These are phyloP conservation scores for Tragelaphus eurycerus DNA, from an alignment of 2,797 vertebrate species.

Conservation along the genomic window DNA sequence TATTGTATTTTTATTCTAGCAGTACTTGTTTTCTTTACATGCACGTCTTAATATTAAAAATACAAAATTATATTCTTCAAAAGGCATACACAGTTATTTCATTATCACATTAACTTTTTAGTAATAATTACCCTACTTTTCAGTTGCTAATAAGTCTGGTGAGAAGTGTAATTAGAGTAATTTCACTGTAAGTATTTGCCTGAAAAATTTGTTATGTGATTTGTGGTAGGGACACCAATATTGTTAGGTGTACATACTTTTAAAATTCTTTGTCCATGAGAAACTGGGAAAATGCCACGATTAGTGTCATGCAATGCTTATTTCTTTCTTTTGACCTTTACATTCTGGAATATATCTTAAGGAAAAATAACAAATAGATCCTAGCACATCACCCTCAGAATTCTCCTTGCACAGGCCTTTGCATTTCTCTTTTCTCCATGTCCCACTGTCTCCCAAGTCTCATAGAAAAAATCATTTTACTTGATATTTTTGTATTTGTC, in stretches of 20 bases:
- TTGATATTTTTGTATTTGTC: conserved; percentile 20
- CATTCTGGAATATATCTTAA: conserved; percentile 10
- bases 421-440: not conserved
- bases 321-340: conserved; percentile 26
- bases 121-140: not conserved
- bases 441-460: not conserved
- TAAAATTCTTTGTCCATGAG: not conserved
- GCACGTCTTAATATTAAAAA: not conserved
- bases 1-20: not conserved
- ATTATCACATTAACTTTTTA: not conserved
- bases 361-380: not conserved
- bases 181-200: conserved; percentile 33
- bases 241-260: not conserved
- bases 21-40: not conserved
- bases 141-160: not conserved
- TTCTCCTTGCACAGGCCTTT: not conserved
- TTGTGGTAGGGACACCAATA: not conserved
- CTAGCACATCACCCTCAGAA: not conserved
- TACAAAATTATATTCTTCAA: not conserved
- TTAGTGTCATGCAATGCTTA: not conserved
- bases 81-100: not conserved
- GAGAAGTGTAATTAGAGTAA: not conserved
- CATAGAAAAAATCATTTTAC: not conserved
- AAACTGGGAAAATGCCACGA: conserved; percentile 23
- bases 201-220: conserved; percentile 14